These are phyloP conservation scores for Spea bombifrons DNA, from an alignment of 2,113 vertebrate genomes.

Conservation along the genomic window DNA sequence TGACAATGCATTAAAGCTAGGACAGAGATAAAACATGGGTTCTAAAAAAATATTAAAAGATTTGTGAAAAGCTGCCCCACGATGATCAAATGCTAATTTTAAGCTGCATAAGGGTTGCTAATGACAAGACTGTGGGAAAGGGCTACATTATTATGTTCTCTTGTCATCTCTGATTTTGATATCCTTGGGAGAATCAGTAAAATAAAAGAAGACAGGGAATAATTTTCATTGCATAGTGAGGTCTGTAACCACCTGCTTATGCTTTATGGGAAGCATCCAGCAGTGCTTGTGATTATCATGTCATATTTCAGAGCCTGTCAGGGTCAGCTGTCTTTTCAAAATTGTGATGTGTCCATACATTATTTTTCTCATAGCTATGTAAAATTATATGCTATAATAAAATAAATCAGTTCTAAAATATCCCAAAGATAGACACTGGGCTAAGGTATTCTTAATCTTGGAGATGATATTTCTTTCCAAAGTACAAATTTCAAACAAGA, in stretches of 20 bases:
- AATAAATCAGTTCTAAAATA: no score
- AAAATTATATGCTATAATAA: no score
- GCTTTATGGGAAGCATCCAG: background rate
- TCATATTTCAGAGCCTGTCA: background rate
- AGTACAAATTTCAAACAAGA: no score
- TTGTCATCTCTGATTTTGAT: constrained; percentile 18
- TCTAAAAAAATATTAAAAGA: constrained; percentile 2
- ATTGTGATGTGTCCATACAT: no score
- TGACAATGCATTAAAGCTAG: background rate
- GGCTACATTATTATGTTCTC: constrained; percentile 20
- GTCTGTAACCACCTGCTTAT: background rate
- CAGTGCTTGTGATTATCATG: constrained; percentile 27
- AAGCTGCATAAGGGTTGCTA: background rate
- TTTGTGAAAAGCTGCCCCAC: constrained; percentile 22
- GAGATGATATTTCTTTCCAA: no score
- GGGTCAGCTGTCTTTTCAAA: no score
- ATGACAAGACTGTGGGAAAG: constrained; percentile 15
- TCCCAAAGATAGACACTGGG: no score
- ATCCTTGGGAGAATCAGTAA: background rate
- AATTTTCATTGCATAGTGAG: background rate
- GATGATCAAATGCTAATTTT: background rate
- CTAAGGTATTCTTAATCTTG: no score
- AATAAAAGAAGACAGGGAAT: background rate
- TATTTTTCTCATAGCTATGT: no score
- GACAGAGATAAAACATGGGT: background rate